Evolutionary conservation across 1,140 invertebrate species (phyloP).

Genomic region (Panagrolaimus sp.): DNA sequence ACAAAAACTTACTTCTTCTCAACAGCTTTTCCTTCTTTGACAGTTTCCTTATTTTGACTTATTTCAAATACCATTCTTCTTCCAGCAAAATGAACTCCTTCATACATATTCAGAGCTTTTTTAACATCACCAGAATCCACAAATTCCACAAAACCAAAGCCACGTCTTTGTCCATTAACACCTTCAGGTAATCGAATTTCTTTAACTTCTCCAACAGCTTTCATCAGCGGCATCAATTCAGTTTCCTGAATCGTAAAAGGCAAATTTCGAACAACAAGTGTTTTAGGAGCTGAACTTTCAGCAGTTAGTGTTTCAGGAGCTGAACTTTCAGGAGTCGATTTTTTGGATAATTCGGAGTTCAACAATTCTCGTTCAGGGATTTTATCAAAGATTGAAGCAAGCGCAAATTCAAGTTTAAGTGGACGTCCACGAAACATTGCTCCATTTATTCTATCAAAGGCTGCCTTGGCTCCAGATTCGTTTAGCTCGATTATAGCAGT

Average conservation of each 20-base stretch:
- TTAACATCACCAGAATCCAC: constrained; percentile 7
- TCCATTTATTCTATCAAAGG: background rate
- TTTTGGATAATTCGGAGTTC: background rate
- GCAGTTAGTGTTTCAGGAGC: background rate
- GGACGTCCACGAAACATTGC: background rate
- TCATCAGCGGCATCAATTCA: constrained; percentile 4
- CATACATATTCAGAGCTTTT: background rate
- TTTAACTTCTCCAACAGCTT: constrained; percentile 15
- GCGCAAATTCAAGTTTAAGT: background rate
- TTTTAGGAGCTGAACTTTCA: background rate
- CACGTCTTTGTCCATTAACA: background rate
- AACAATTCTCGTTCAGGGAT: background rate
- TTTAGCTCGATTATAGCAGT: constrained; percentile 6
- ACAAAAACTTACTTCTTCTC: background rate
- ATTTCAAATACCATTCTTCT: constrained; percentile 1
- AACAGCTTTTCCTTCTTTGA: background rate
- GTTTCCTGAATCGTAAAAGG: background rate
- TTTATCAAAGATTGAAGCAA: background rate
- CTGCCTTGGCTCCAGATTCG: constrained; percentile 4
- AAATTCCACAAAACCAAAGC: constrained; percentile 9
- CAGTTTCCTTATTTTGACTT: background rate
- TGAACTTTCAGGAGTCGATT: background rate
- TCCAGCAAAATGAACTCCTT: constrained; percentile 5
- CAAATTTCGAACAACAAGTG: background rate
- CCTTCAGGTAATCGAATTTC: background rate